Conservation (phyloP, 2,888 invertebrate genomes). For the Callimorpha dominula region DNA sequence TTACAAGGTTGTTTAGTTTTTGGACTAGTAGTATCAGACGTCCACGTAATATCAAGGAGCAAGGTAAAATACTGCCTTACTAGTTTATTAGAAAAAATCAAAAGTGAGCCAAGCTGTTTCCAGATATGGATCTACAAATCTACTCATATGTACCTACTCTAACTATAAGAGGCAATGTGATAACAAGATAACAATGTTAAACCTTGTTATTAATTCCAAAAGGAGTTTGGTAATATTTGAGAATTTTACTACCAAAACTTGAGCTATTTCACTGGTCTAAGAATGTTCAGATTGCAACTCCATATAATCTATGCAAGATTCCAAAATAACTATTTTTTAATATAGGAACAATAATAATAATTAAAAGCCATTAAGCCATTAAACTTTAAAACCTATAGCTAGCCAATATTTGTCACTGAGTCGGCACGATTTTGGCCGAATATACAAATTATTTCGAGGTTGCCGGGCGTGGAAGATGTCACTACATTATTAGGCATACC, state of each 20-base stretch:
- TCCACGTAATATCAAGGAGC: not conserved
- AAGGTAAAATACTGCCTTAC: not conserved
- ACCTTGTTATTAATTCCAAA: no score
- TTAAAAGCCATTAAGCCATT: not conserved
- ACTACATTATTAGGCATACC: conserved; percentile 1
- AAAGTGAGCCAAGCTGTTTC: not conserved
- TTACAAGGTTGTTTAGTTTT: conserved; percentile 4
- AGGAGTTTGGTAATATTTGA: no score
- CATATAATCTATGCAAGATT: no score
- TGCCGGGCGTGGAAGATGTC: not conserved
- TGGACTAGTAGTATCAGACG: not conserved
- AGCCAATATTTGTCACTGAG: conserved; percentile 9
- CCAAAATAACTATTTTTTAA: not conserved
- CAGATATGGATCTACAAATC: no score
- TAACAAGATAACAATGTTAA: no score
- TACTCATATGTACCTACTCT: not conserved
- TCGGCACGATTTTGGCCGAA: conserved; percentile 12
- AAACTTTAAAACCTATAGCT: not conserved
- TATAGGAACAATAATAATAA: not conserved
- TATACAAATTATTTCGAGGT: conserved; percentile 13
- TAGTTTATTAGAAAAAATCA: not conserved
- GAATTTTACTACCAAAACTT: no score
- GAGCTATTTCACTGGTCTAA: no score
- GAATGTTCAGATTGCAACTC: no score
- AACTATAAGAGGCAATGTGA: no score